phyloP scores from a whole-genome alignment of 2,797 vertebrate species.

The Brotula barbata region DNA sequence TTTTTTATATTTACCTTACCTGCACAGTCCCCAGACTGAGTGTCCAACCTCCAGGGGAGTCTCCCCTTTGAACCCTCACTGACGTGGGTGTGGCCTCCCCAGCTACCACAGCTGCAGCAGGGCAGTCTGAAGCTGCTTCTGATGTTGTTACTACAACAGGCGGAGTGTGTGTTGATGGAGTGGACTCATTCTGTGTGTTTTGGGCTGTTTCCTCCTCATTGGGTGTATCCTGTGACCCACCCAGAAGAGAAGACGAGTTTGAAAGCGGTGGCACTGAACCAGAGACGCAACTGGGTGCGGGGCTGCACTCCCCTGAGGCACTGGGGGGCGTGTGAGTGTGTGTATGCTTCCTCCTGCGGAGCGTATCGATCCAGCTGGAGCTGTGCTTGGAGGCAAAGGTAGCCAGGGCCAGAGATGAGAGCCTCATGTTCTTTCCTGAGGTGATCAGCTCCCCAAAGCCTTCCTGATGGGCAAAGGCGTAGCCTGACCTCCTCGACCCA shows the following conservation, averaged over 20 bases:
- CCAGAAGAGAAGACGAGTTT: slow-evolving; percentile 65
- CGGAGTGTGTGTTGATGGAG: slow-evolving; percentile 17
- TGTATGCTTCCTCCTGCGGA: slow-evolving; percentile 83
- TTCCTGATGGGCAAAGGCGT: slow-evolving; percentile 94
- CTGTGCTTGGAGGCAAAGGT: slow-evolving; percentile 84
- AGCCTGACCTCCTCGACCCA: slow-evolving; percentile 86
- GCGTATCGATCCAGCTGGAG: slow-evolving; percentile 89
- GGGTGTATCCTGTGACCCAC: slow-evolving; percentile 58
- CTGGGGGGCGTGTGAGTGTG: slow-evolving; percentile 61
- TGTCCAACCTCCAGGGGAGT: slow-evolving; percentile 59
- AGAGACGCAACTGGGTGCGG: slow-evolving; percentile 69
- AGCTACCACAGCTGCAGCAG: slow-evolving; percentile 23
- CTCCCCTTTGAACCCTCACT: slow-evolving; percentile 46
- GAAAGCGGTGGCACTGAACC: slow-evolving; percentile 66
- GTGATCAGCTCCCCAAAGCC: slow-evolving; percentile 95
- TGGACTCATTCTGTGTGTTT: slow-evolving; percentile 9
- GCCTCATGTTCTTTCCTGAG: slow-evolving; percentile 94
- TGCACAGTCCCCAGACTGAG: slow-evolving; percentile 71
- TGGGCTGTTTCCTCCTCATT: slow-evolving; percentile 58
- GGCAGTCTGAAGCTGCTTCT: slow-evolving; percentile 22
- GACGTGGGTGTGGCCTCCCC: slow-evolving; percentile 13
- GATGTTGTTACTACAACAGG: slow-evolving; percentile 25
- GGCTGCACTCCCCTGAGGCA: slow-evolving; percentile 69
- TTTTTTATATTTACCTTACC: slow-evolving; percentile 46
- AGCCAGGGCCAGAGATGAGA: slow-evolving; percentile 87